Conservation (phyloP, 1,140 invertebrate genomes). For the Batillaria attramentaria region DNA sequence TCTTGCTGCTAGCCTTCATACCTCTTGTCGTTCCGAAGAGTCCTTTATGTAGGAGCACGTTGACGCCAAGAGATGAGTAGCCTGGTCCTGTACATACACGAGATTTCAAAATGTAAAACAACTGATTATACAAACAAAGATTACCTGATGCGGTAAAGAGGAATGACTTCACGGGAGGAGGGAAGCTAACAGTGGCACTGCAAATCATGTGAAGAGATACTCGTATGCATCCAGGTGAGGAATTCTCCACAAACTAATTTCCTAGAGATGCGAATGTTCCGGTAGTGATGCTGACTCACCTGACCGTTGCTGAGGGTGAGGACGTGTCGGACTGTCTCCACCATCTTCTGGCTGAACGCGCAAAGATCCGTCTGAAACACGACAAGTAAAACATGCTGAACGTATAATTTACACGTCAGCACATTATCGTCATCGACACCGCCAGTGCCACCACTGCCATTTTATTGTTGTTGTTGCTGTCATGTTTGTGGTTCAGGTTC, state of each 20-base stretch:
- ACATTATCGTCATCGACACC: no score
- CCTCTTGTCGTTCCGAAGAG: neutral
- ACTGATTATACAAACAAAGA: neutral
- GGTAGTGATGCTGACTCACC: no score
- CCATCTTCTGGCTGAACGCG: neutral
- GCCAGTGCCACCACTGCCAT: no score
- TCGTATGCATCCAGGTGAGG: neutral
- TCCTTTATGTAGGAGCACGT: constrained; percentile 6
- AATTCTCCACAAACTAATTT: no score
- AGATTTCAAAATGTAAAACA: neutral
- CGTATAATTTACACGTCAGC: no score
- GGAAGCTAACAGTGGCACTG: neutral
- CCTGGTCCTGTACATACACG: neutral
- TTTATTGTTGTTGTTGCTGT: no score
- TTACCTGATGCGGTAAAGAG: neutral
- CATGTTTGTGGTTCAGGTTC: no score
- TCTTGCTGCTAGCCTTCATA: neutral
- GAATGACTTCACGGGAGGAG: neutral
- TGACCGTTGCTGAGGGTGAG: neutral
- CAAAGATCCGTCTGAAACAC: constrained; percentile 15
- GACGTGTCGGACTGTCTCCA: neutral
- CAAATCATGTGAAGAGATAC: neutral
- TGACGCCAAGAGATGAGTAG: constrained; percentile 4
- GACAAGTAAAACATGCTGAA: no score
- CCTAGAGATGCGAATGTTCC: no score